These are phyloP conservation scores for Cynodonichthys magdalenae DNA, from an alignment of 2,797 vertebrate species.

Conservation along the genomic window DNA sequence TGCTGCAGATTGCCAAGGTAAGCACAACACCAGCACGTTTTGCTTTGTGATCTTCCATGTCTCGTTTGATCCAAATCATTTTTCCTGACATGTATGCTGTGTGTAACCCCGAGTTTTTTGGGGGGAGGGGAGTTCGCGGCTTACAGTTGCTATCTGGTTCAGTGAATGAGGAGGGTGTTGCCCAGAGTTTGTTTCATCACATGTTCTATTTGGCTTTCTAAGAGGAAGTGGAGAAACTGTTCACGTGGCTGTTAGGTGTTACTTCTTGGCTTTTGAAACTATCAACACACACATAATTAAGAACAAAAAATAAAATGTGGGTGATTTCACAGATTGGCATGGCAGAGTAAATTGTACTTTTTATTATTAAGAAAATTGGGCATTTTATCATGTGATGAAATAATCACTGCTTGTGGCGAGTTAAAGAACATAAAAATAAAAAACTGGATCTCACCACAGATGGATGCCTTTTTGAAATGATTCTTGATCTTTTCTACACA, in stretches of 20 bases:
- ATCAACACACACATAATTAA: not conserved
- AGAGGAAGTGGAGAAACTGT: conserved; percentile 47
- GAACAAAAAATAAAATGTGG: not conserved
- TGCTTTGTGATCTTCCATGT: conserved; percentile 16
- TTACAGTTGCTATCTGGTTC: conserved; percentile 49
- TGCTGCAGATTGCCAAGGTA: conserved; percentile 99
- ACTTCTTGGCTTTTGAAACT: conserved; percentile 9
- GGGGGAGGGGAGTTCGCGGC: conserved; percentile 49
- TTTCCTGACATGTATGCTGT: conserved; percentile 29
- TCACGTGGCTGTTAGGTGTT: conserved; percentile 33
- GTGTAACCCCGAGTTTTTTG: conserved; percentile 31
- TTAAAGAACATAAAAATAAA: conserved; percentile 11
- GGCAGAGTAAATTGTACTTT: not conserved
- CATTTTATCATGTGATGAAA: conserved; percentile 70
- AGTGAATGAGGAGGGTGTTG: conserved; percentile 55
- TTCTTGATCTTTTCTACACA: conserved; percentile 66
- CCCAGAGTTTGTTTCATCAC: conserved; percentile 71
- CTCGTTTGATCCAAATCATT: conserved; percentile 26
- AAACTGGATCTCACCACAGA: conserved; percentile 9
- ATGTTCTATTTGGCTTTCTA: conserved; percentile 45
- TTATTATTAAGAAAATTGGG: conserved; percentile 1
- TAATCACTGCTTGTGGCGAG: conserved; percentile 45
- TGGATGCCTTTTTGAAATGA: conserved; percentile 61
- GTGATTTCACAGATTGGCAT: not conserved
- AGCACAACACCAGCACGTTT: conserved; percentile 48